A percentile compares a stretch with the other conserved stretches of the same genome.
Evolutionary conservation across 2,888 invertebrate species (phyloP).

Genomic region (Rhagonycha lutea): DNA sequence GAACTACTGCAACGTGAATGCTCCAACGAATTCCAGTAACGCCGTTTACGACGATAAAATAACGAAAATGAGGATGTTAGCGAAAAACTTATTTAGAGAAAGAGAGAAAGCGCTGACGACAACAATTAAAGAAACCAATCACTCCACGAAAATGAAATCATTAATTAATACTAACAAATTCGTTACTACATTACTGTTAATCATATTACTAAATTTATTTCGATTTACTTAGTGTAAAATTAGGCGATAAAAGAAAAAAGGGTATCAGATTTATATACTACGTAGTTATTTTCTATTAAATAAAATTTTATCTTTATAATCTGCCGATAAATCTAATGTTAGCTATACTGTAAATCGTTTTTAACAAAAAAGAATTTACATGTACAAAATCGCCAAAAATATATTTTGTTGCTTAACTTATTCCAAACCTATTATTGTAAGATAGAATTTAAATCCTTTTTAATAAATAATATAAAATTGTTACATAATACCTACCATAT

Average conservation of each 20-base stretch:
- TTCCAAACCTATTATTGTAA: background rate
- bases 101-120: conserved; percentile 54
- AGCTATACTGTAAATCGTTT: background rate
- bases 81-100: conserved; percentile 53
- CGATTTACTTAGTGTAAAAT: conserved; percentile 14
- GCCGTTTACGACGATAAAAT: conserved; percentile 59
- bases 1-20: conserved; percentile 65
- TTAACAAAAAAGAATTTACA: background rate
- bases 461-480: background rate
- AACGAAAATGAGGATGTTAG: conserved; percentile 54
- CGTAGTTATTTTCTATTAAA: background rate
- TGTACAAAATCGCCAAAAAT: background rate
- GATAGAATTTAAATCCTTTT: background rate
- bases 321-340: conserved; percentile 1
- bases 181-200: conserved; percentile 8
- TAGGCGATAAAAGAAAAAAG: background rate
- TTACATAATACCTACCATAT: background rate
- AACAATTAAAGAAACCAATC: conserved; percentile 47
- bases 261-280: conserved; percentile 3
- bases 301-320: background rate
- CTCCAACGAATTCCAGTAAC: conserved; percentile 63
- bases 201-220: conserved; percentile 10
- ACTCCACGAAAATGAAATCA: conserved; percentile 3
- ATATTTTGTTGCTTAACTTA: background rate
- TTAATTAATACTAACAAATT: conserved; percentile 1